Evolutionary conservation across 2,888 invertebrate species (phyloP), one percentile per base, ranked within the genome.

Genomic region (Sminthurides aquaticus): DNA sequence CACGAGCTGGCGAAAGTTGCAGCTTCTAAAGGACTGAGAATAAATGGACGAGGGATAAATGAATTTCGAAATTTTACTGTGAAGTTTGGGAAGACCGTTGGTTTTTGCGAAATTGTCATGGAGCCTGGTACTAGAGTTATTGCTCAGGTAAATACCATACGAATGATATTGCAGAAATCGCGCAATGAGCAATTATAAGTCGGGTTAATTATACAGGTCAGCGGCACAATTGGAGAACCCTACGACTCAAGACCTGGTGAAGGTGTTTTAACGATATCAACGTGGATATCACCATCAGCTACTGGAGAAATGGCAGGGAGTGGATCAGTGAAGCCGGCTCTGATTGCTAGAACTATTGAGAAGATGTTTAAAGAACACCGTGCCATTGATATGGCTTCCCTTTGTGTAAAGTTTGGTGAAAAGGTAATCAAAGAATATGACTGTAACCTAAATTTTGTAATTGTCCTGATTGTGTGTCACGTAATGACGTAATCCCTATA

Each of bases 381-480:
- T 22, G 73, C 72, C 20, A 60, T 74, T 5, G 73, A 74, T 57
- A 54, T 74, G 57, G 73, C 72, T 49, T 71, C 72, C 11, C 62
- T 74, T 3, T 74, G 73, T 55, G 70, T 74, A n/a, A 72, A 72
- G 29, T 74, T 72, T 69, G 73, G 72, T 20, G 73, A 74, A 62
- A 67, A 71, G 65, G 73, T 74, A 54, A n/a, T n/a, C n/a, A n/a
- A n/a, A 49, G 63, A 27, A 3, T 29, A 26, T n/a, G n/a, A n/a
- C n/a, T n/a, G n/a, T n/a, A n/a, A n/a, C n/a, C n/a, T n/a, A n/a
- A 49, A 43, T 43, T 43, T 43, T 11, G 48, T 15, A 43, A 43
- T 43, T 18, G 11, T 43, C 18, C 18, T 49, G 3, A 20, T 49
- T n/a, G n/a, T n/a, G n/a, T n/a, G 48, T 43, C 11, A 43, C 11